These are phyloP conservation scores for Percopsis omiscomaycus DNA, from an alignment of 2,797 vertebrate species.

Conservation along the genomic window DNA sequence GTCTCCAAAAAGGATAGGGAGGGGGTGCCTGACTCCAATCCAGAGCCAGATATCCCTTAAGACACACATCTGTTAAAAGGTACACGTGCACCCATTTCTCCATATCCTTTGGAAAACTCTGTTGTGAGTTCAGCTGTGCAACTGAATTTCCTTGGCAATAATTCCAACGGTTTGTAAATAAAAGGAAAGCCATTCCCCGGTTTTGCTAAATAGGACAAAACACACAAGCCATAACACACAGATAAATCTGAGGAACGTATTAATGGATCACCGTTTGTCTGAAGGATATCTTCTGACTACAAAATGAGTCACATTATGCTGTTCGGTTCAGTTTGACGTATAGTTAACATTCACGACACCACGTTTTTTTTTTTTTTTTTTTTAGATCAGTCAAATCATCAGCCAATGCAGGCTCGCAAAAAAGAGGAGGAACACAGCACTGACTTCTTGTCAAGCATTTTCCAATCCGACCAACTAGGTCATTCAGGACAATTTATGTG, in stretches of 20 bases:
- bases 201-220: constrained; percentile 24
- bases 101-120: constrained; percentile 37
- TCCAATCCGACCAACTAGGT: constrained; percentile 32
- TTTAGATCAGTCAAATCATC: constrained; percentile 33
- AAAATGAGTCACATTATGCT: constrained; percentile 35
- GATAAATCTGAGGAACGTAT: constrained; percentile 23
- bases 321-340: constrained; percentile 21
- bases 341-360: not conserved
- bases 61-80: constrained; percentile 25
- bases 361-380: constrained; percentile 3
- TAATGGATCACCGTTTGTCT: constrained; percentile 5
- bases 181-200: constrained; percentile 23
- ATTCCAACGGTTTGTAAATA: constrained; percentile 45
- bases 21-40: constrained; percentile 48
- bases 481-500: constrained; percentile 36
- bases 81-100: constrained; percentile 45
- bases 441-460: constrained; percentile 22
- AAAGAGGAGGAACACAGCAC: constrained; percentile 17
- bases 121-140: constrained; percentile 14
- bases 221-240: constrained; percentile 28
- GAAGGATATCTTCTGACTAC: constrained; percentile 21
- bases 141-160: constrained; percentile 58
- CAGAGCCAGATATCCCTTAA: constrained; percentile 28
- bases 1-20: constrained; percentile 24
- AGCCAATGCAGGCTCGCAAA: constrained; percentile 16